phyloP scores from a whole-genome alignment of 2,113 vertebrate species.

The Pedionomus torquatus region DNA sequence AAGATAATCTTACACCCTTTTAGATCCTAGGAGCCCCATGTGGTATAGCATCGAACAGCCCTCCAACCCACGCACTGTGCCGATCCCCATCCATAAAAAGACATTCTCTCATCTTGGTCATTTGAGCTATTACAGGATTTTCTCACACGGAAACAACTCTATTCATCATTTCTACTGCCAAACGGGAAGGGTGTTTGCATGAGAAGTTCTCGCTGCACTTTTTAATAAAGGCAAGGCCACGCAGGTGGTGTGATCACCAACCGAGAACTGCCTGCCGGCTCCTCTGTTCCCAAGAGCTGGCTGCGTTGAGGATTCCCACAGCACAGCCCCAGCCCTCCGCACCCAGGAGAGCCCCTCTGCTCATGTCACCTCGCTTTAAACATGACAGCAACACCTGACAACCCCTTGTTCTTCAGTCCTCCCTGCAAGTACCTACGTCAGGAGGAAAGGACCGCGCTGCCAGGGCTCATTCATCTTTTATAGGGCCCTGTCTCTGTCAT shows the following conservation, averaged over 20 bases:
- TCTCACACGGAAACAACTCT: neutral
- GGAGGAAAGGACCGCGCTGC: fast-evolving
- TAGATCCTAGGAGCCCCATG: neutral
- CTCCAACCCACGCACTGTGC: fast-evolving
- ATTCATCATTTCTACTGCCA: neutral
- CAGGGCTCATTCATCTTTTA: neutral
- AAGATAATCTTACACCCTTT: neutral
- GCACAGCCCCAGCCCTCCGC: neutral
- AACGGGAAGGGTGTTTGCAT: neutral
- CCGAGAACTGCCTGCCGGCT: neutral
- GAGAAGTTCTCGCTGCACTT: neutral
- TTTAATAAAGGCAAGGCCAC: neutral
- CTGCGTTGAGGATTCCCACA: fast-evolving
- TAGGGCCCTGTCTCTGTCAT: neutral
- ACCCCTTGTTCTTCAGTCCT: neutral
- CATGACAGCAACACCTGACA: neutral
- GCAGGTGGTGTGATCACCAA: neutral
- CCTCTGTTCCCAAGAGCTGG: neutral
- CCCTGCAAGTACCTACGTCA: fast-evolving
- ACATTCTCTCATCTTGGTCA: neutral
- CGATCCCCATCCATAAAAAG: neutral
- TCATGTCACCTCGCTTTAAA: neutral
- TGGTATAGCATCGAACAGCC: neutral
- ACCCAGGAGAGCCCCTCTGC: neutral
- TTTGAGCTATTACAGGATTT: neutral